Evolutionary conservation across 2,888 invertebrate genomes (phyloP).

Genomic region (Fragum sueziense): DNA sequence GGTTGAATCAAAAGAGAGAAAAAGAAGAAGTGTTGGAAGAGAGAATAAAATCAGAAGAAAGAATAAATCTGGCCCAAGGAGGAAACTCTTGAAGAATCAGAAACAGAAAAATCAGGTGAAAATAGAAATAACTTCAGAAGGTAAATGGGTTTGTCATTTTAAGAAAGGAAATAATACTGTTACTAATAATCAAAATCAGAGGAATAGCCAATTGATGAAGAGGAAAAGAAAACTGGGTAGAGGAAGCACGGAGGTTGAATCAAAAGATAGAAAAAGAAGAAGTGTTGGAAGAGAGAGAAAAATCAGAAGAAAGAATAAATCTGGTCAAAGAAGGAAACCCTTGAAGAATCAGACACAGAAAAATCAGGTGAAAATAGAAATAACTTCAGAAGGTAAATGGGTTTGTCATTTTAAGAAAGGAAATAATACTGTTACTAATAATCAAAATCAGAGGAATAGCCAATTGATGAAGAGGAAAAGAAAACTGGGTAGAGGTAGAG

Average conservation of each 20-base stretch:
- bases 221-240: not conserved
- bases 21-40: not conserved
- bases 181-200: not conserved
- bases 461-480: not conserved
- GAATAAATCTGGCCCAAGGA: not conserved
- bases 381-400: not conserved
- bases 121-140: not conserved
- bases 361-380: not conserved
- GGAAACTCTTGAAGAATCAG: not conserved
- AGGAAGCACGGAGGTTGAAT: not conserved
- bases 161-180: not conserved
- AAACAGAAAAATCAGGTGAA: not conserved
- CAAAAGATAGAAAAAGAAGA: not conserved
- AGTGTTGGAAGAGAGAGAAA: not conserved
- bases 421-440: not conserved
- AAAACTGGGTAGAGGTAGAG: not conserved
- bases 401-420: not conserved
- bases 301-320: not conserved
- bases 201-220: not conserved
- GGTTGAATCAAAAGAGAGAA: not conserved
- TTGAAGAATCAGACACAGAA: not conserved
- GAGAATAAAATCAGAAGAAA: not conserved
- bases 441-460: not conserved
- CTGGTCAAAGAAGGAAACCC: too few species aligned
- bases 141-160: not conserved